Percentiles rank a stretch among this genome's conserved stretches.
Conservation (phyloP, 30 jellyfish, hydroid and myxozoan genomes). For the Rhopilema esculentum region DNA sequence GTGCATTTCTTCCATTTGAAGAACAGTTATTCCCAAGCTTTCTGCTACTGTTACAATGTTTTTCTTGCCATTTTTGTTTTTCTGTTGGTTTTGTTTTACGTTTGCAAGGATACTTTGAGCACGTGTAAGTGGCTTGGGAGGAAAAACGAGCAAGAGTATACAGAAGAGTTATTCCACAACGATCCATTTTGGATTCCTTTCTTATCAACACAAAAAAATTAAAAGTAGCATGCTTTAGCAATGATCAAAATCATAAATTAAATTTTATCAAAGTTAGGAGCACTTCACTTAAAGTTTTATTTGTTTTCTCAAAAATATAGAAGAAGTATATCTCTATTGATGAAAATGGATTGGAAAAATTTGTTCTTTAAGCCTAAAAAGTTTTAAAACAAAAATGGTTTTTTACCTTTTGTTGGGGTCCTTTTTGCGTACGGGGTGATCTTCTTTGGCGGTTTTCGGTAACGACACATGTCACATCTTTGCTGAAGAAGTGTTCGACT, state of each 20-base stretch:
- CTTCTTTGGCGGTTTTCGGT: conserved; percentile 6
- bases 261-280: no score
- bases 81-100: conserved; percentile 14
- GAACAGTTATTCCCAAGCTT: conserved; percentile 34
- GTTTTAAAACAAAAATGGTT: neutral
- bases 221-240: neutral
- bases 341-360: no score
- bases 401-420: neutral
- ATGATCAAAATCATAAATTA: no score
- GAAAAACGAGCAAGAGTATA: neutral
- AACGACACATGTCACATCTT: conserved; percentile 59
- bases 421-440: conserved; percentile 22
- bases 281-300: neutral
- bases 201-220: neutral
- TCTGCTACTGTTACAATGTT: conserved; percentile 28
- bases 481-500: conserved; percentile 65
- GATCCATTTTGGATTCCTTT: neutral
- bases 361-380: neutral
- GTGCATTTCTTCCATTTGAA: conserved; percentile 19
- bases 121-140: conserved; percentile 38
- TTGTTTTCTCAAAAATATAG: neutral
- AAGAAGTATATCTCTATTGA: no score
- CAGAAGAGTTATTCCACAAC: neutral
- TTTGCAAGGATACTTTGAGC: conserved; percentile 49
- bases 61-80: conserved; percentile 1